Evolutionary conservation across 2,888 invertebrate species (phyloP), one percentile per base, ranked within the genome.

Genomic region (Metopia argyrocephala): DNA sequence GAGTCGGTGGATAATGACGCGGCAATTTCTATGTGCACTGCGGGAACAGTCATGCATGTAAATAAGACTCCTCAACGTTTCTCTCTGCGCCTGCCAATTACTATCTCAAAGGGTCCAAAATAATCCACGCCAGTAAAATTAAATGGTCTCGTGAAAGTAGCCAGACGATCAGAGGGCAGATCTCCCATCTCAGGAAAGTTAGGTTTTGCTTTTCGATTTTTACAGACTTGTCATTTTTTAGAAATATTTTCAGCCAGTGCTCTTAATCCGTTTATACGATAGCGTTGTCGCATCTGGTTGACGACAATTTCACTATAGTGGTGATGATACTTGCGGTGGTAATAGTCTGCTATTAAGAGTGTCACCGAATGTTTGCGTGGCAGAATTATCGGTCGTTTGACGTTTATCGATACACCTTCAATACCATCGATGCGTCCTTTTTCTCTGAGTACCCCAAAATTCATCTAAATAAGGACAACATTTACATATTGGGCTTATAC

Each of bases 41-140:
- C 83, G 2, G 69, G 65, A 5, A 75, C 23, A 0, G 81, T 82
- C 18, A 83, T 12, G 27, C 79, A 81, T 0, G 79, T 80, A 7
- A 83, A 65, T 5, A 83, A 21, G 9, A 75, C 75, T 0, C 73
- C 65, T n/a, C 56, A 54, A 1, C 78, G 75, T 48, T 83, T 83
- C n/a, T 75, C 79, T 0, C 45, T 23, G 5, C 75, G 66, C 7
- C 76, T 59, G 21, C 75, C 62, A 48, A 74, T 18, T 9, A 45
- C 64, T 0, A 82, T 65, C 0, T 50, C 31, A 3, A 82, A 45
- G 0, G 79, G 76, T 0, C 70, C 82, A 65, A 82, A 83, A n/a
- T 73, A 82, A 15, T 82, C 79, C 1, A 76, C 57, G 7, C 82
- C 79, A 1, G 73, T 76, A 27, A 59, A 76, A 5, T 45, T 46